Evolutionary conservation across 2,113 vertebrate genomes (phyloP), one percentile per base, ranked within the genome.

Genomic region (Silurus meridionalis): DNA sequence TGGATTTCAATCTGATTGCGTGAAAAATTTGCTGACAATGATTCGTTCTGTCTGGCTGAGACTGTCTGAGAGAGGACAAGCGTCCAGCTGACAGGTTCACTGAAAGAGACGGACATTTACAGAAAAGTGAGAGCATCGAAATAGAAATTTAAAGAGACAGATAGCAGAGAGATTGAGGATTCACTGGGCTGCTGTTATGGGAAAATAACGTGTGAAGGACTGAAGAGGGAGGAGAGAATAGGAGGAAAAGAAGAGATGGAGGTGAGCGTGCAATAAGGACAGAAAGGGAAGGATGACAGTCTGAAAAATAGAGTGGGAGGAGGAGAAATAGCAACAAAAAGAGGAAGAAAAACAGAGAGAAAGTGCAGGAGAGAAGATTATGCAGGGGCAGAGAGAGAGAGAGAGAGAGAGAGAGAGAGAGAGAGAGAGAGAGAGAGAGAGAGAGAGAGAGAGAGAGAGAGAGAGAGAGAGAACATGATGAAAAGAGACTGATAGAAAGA

Each of bases 371-470:
- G 4, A 28, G 28, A 69, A 1, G n/a, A 37, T 2, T 4, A 15
- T 5, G 25, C 11, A 7, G 25, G 66, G 25, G 66, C 72, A 87
- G 66, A 85, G 14, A 88, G 71, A 79, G 67, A 75, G 52, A 37
- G 48, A 58, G n/a, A 66, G n/a, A 28, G 60, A 61, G 15, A 66
- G n/a, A 64, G 19, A 64, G 61, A 64, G 6, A 64, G 61, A 23
- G 21, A 6, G 8, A 23, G 21, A 64, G 57, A 23, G 8, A 64
- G 19, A n/a, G 21, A 64, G 21, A 64, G 9, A 5, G 21, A 23
- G 6, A 23, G 21, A 21, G 9, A 25, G 64, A 67, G 23, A 67
- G 2, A 11, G 64, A 66, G 15, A 61, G 3, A 61, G n/a, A 61
- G 14, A 9, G 66, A 17, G 66, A 37, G 28, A 15, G n/a, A n/a